These are phyloP conservation scores for Anniella stebbinsi DNA, from an alignment of 2,797 vertebrate genomes.

Conservation along the genomic window DNA sequence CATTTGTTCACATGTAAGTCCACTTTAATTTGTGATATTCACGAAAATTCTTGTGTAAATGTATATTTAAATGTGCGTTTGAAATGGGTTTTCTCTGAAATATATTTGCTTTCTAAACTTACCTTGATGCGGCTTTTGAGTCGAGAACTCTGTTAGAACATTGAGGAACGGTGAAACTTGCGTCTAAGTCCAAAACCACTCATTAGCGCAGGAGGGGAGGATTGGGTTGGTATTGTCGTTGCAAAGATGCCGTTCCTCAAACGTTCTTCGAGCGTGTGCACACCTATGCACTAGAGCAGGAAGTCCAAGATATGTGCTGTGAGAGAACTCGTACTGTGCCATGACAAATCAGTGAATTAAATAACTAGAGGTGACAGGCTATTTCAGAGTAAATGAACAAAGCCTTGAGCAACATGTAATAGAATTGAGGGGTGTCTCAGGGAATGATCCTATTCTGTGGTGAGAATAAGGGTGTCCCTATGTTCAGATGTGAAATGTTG, in stretches of 20 bases:
- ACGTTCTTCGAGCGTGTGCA: neutral
- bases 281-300: neutral
- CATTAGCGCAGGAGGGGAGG: neutral
- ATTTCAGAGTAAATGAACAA: slow-evolving; percentile 14
- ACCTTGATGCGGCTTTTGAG: neutral
- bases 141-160: neutral
- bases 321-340: neutral
- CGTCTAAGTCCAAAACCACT: neutral
- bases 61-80: neutral
- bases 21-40: neutral
- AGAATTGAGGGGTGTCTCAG: neutral
- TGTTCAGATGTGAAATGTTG: neutral
- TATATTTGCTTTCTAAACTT: neutral
- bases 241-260: neutral
- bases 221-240: too few species aligned
- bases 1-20: neutral
- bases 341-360: slow-evolving; percentile 17
- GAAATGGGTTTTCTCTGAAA: too few species aligned
- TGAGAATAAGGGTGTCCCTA: neutral
- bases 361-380: neutral
- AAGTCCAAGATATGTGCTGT: neutral
- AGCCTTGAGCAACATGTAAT: neutral
- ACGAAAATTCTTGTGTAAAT: neutral
- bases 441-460: neutral
- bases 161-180: neutral